Conservation (phyloP, 2,797 vertebrate species). For the Xenops minutus region DNA sequence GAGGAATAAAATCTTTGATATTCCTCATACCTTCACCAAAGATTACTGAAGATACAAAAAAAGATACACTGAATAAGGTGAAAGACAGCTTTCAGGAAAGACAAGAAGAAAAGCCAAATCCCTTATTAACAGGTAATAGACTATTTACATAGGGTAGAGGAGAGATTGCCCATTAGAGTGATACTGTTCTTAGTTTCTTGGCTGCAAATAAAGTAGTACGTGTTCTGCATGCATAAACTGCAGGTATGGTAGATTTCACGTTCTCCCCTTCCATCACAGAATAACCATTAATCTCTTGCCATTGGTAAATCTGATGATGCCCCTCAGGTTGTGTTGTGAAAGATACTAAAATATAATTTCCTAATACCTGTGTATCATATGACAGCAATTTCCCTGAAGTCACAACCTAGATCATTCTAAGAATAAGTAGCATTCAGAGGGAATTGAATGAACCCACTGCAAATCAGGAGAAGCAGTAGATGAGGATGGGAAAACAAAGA, state of each 20-base stretch:
- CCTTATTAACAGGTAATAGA: background rate
- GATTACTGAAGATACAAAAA: background rate
- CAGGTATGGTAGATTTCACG: background rate
- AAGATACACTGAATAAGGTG: background rate
- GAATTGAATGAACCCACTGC: background rate
- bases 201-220: background rate
- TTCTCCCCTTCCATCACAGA: background rate
- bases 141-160: background rate
- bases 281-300: background rate
- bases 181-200: background rate
- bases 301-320: background rate
- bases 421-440: background rate
- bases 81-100: background rate
- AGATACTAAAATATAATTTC: background rate
- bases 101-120: background rate
- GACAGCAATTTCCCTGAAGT: background rate
- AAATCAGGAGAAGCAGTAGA: background rate
- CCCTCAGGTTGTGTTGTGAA: background rate
- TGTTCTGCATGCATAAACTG: background rate
- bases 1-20: background rate
- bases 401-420: background rate
- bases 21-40: background rate
- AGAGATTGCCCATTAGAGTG: background rate
- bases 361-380: background rate
- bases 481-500: background rate